Evolutionary conservation across 1,140 invertebrate species (phyloP), one percentile per base, ranked within the genome.

Genomic region (Aphelenchoides avenae): DNA sequence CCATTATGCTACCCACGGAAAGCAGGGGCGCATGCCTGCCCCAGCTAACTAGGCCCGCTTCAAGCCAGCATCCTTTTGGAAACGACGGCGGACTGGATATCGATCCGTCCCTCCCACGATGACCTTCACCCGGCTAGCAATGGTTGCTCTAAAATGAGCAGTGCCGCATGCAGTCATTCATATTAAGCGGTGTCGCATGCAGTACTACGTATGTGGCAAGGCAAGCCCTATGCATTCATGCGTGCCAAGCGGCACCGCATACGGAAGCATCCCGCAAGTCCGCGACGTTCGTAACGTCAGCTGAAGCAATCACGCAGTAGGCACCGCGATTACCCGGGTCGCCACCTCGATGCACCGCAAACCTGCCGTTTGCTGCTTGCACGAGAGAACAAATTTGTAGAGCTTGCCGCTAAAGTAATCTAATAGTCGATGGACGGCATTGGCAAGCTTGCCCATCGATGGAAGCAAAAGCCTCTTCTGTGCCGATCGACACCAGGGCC

Each of bases 221-320:
- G 20, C 56, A 22, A 11, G 36, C n/a, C 40, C 63, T 70, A 1
- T 86, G 85, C 5, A 98, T 80, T 48, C 98, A 78, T 13, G 86
- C 84, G 13, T 98, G 81, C 3, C 88, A 83, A 41, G 93, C 90
- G 34, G 97, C 81, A 7, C 87, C 92, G 84, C 94, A 99, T 80
- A 92, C 97, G 5, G 92, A 86, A 79, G 97, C 97, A 20, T 94
- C 94, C 22, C 50, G 22, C 2, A 62, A 42, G 11, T 52, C n/a
- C 1, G 9, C 22, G n/a, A 68, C 44, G n/a, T 24, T 29, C 15
- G 29, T 46, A 5, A 68, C 29, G 18, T 3, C 36, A 5, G 68
- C 64, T 30, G 91, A 87, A 57, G 87, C 84, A 5, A 92, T 79
- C 29, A 92, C 93, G 84, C 94, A 98, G 78, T 97, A 98, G 36